Percentiles rank a stretch among this genome's conserved stretches.
These are phyloP conservation scores for Halictus rubicundus DNA, from an alignment of 1,140 invertebrate genomes.

Conservation along the genomic window DNA sequence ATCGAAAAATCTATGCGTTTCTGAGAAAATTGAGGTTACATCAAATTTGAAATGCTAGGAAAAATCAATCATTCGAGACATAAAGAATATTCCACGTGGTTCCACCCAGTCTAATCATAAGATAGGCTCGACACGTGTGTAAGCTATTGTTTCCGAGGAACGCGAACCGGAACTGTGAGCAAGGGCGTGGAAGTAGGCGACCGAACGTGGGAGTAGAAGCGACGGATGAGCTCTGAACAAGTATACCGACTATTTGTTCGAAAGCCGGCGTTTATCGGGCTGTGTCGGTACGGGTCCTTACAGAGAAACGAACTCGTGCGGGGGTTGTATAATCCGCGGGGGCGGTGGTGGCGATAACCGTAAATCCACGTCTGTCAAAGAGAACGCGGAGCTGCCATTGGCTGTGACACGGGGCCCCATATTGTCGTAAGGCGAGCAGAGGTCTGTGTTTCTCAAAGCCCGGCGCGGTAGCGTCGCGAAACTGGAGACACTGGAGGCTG, in stretches of 20 bases:
- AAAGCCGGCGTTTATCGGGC: not conserved
- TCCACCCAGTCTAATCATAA: too few species aligned
- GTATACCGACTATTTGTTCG: constrained; percentile 32
- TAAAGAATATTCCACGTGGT: too few species aligned
- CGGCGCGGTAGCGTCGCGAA: constrained; percentile 84
- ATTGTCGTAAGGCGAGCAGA: constrained; percentile 88
- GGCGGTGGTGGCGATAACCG: constrained; percentile 80
- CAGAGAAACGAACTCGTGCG: constrained; percentile 80
- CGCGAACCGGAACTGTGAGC: too few species aligned
- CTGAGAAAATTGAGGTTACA: too few species aligned
- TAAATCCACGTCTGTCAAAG: constrained; percentile 84
- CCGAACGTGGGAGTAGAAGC: constrained; percentile 21
- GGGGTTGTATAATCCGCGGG: constrained; percentile 80
- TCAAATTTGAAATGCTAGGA: too few species aligned
- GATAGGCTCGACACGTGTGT: too few species aligned
- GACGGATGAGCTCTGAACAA: constrained; percentile 39
- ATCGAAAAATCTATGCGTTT: too few species aligned
- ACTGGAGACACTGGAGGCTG: constrained; percentile 76
- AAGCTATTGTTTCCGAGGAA: too few species aligned
- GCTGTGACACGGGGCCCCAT: constrained; percentile 94
- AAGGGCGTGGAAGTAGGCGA: not conserved
- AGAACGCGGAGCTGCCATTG: constrained; percentile 90
- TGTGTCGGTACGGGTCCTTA: constrained; percentile 38
- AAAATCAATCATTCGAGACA: too few species aligned
- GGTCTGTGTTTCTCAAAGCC: constrained; percentile 70